Evolutionary conservation across 2,113 vertebrate species (phyloP), one percentile per base, ranked within the genome.

Genomic region (Galeopterus variegatus): DNA sequence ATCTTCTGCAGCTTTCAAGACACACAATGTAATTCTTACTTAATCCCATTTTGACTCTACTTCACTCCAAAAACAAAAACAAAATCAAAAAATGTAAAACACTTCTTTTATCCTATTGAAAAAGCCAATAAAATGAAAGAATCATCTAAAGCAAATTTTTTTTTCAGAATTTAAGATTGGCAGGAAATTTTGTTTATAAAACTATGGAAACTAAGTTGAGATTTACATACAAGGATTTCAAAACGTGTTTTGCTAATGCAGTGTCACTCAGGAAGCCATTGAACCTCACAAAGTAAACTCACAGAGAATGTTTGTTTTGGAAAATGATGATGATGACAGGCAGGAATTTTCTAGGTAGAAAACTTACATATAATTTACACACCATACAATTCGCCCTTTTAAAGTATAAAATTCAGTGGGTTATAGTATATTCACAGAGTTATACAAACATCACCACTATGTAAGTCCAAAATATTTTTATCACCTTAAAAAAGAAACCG

Each of bases 171-270:
- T 94, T 64, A 92, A 96, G 95, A 88, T 87, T 96, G 89, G 56
- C 79, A 93, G 64, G 41, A 65, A 96, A 91, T 96, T 96, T 90
- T 96, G 93, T 95, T 95, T 94, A 52, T 87, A 81, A 94, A 94
- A 95, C 58, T 84, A 70, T 93, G 50, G 92, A 96, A 90, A 81
- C 28, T 26, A 96, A 89, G 31, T 41, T 69, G 81, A 88, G 56
- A 94, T 87, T 95, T 91, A 86, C 48, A 62, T 94, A 56, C 24
- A 84, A 90, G 60, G 33, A 72, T 88, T 94, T 95, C 19, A 52
- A 62, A 89, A 24, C 73, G 85, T 97, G 60, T 77, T 97, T 94
- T 85, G 48, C 83, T 92, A 92, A 95, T 69, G 36, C 31, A 15
- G 10, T 87, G 31, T 94, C 76, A 84, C 69, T 92, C 56, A 86